Percentiles rank a stretch among this genome's conserved stretches.
These are phyloP conservation scores for Liparis tanakae DNA, from an alignment of 2,797 vertebrate genomes.

Conservation along the genomic window DNA sequence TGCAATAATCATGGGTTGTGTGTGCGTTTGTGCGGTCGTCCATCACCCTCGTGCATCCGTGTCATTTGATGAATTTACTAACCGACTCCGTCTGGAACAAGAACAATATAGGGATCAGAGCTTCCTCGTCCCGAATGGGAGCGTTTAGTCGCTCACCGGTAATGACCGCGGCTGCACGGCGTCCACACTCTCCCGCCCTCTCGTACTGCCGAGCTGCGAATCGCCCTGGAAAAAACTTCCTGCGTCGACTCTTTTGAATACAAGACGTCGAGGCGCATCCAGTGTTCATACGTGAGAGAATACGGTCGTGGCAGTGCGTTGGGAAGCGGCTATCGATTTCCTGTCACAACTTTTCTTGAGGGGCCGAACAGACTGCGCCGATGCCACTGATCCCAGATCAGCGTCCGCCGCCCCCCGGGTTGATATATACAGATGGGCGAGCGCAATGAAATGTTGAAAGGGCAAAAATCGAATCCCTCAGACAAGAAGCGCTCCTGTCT, in stretches of 20 bases:
- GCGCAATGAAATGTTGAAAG: conserved; percentile 25
- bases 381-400: conserved; percentile 18
- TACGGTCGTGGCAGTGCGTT: not conserved
- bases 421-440: conserved; percentile 40
- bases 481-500: conserved; percentile 10
- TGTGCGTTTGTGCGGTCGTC: conserved; percentile 7
- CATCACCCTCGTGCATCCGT: conserved; percentile 34
- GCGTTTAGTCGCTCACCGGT: conserved; percentile 32
- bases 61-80: conserved; percentile 48
- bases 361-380: not conserved
- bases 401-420: not conserved
- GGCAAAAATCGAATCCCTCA: conserved; percentile 14
- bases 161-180: conserved; percentile 48
- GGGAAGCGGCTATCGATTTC: conserved; percentile 7
- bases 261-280: not conserved
- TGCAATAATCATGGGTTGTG: conserved; percentile 45
- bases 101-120: conserved; percentile 53
- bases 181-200: conserved; percentile 9
- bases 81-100: conserved; percentile 28
- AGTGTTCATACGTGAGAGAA: not conserved
- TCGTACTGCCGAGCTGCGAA: conserved; percentile 26
- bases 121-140: conserved; percentile 16
- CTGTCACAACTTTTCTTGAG: not conserved
- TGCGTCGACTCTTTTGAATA: not conserved
- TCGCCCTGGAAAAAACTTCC: conserved; percentile 13